Base-by-base conservation (phyloP, 2,888 invertebrate genomes). In the Baccha elongata region DNA sequence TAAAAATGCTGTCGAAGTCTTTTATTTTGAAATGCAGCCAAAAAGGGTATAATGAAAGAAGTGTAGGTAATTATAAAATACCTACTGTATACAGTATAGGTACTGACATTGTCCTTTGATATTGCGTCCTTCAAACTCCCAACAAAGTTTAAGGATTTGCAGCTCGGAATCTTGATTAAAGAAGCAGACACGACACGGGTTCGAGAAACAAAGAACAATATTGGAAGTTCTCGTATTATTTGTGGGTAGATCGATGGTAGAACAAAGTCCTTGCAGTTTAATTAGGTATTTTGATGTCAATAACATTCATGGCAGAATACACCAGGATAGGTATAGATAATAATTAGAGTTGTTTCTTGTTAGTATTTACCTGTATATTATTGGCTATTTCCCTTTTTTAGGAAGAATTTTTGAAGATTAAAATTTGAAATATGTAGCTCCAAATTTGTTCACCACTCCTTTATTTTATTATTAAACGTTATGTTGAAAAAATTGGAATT, bases 31-130 rank as follows among this genome's bases (percentile, higher is more conserved):
- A 73, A 74, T 53, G 29, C 7, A 62, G 62, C 68, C 62, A 64
- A 58, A 19, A 37, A 5, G 4, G 15, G 21, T 42, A 52, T 50
- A 6, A 15, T 10, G 37, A 72, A 60, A 52, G 52, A 60, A 52
- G 52, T 60, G 65, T 74, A 80, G 79, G 74, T 80, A 74, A 68
- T 74, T 55, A 74, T 62, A 35, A 21, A 69, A 50, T 50, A 52
- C 13, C n/a, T n/a, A n/a, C n/a, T n/a, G n/a, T n/a, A n/a, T n/a
- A n/a, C n/a, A n/a, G n/a, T n/a, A n/a, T n/a, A n/a, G n/a, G n/a
- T n/a, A 21, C 53, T 32, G 53, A 26, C 68, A 46, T 46, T 53
- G 32, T 35, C 35, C 52, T 53, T 53, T 32, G 52, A 53, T 35
- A 35, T 37, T 35, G 19, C 32, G 13, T 19, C 1, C n/a, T 6